phyloP scores from a whole-genome alignment of 2,888 invertebrate genomes.

The Ophion obscuratus region DNA sequence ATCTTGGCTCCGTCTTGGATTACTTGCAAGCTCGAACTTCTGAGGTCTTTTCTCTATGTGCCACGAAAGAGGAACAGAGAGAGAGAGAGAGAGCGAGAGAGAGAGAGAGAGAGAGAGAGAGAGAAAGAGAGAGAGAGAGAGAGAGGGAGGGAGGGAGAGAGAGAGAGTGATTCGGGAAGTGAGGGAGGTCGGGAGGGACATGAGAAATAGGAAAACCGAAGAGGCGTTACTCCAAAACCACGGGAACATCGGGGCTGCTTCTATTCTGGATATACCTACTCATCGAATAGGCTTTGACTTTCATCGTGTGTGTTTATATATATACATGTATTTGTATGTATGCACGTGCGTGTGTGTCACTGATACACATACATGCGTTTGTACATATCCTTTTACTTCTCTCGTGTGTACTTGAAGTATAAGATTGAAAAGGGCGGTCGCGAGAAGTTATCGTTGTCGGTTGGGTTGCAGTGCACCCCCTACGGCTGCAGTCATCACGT shows the following conservation, averaged over 20 bases:
- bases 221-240: constrained; percentile 60
- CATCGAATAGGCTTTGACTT: constrained; percentile 55
- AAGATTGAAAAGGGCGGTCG: constrained; percentile 61
- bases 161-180: neutral
- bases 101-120: neutral
- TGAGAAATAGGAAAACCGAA: constrained; percentile 55
- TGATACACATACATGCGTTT: neutral
- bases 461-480: constrained; percentile 52
- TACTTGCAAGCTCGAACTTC: constrained; percentile 57
- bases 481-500: constrained; percentile 21
- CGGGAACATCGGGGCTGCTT: constrained; percentile 61
- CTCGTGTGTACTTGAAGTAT: constrained; percentile 48
- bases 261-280: constrained; percentile 56
- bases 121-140: neutral
- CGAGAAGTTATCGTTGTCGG: constrained; percentile 63
- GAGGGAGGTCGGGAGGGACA: neutral
- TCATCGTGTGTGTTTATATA: constrained; percentile 16
- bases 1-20: constrained; percentile 45
- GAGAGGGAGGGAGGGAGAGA: constrained; percentile 14
- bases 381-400: constrained; percentile 38
- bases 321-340: neutral
- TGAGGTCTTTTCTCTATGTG: constrained; percentile 51
- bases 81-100: constrained; percentile 11
- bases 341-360: neutral
- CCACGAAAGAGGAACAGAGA: constrained; percentile 8